phyloP scores from a whole-genome alignment of 2,113 vertebrate genomes.

The Isichthys henryi region DNA sequence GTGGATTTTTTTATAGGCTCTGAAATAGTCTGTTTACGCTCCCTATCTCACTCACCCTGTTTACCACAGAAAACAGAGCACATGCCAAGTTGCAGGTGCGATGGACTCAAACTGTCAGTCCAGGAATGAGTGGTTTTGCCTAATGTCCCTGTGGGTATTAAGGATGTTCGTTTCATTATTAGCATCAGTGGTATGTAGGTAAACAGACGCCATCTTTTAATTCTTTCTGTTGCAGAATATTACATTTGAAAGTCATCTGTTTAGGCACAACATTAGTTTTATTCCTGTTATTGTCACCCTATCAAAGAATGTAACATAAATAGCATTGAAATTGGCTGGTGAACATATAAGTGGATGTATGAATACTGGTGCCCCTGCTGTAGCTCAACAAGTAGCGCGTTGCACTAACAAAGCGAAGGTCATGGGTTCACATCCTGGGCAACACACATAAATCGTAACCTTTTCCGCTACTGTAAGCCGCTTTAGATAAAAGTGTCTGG shows the following conservation, averaged over 20 bases:
- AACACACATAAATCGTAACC: neutral
- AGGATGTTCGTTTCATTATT: neutral
- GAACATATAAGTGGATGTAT: neutral
- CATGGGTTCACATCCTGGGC: neutral
- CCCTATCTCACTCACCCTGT: neutral
- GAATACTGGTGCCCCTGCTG: neutral
- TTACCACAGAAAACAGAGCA: neutral
- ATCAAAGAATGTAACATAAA: neutral
- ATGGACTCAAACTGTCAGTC: neutral
- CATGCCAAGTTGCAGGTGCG: neutral
- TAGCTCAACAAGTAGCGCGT: neutral
- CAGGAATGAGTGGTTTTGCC: neutral
- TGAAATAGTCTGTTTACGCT: neutral
- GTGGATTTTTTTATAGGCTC: neutral
- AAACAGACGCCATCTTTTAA: neutral
- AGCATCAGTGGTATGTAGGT: neutral
- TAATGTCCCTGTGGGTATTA: neutral
- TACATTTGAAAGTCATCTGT: neutral
- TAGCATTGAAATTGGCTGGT: neutral
- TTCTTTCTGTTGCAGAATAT: neutral
- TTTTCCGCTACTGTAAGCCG: neutral
- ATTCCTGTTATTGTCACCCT: neutral
- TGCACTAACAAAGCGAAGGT: neutral
- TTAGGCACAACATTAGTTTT: neutral
- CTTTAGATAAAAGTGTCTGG: neutral